These are phyloP conservation scores for Blastobasis adustella DNA, from an alignment of 2,888 invertebrate species.

Conservation along the genomic window DNA sequence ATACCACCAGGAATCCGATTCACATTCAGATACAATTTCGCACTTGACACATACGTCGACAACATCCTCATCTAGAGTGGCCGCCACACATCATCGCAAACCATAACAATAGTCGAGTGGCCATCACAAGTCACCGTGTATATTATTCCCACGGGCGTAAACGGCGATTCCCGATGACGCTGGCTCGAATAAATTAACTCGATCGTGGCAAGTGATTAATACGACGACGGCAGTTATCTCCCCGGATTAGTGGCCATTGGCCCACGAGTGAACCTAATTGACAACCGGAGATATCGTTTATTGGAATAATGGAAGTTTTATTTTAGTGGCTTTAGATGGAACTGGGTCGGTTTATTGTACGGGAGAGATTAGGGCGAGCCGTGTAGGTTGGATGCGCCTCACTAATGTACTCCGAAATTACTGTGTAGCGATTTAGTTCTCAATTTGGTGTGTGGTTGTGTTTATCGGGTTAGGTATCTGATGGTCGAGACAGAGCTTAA, in stretches of 20 bases:
- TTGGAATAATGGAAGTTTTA: constrained; percentile 62
- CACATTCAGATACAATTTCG: constrained; percentile 5
- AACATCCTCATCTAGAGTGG: background rate
- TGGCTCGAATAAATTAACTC: constrained; percentile 60
- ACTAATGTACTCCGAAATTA: background rate
- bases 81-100: constrained; percentile 1
- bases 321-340: constrained; percentile 20
- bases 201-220: constrained; percentile 61
- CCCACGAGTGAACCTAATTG: constrained; percentile 60
- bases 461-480: too few species aligned
- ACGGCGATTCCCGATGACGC: background rate
- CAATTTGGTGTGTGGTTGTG: too few species aligned
- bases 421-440: too few species aligned
- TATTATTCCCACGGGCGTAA: constrained; percentile 12
- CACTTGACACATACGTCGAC: constrained; percentile 1
- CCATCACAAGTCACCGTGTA: background rate
- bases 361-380: background rate
- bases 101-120: background rate
- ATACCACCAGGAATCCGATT: too few species aligned
- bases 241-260: constrained; percentile 54
- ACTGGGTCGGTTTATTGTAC: background rate
- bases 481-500: too few species aligned
- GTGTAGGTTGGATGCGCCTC: background rate
- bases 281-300: constrained; percentile 61
- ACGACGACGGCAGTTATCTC: constrained; percentile 54